These are phyloP conservation scores for Hoplodrina ambigua DNA, from an alignment of 2,888 invertebrate species.

Conservation along the genomic window DNA sequence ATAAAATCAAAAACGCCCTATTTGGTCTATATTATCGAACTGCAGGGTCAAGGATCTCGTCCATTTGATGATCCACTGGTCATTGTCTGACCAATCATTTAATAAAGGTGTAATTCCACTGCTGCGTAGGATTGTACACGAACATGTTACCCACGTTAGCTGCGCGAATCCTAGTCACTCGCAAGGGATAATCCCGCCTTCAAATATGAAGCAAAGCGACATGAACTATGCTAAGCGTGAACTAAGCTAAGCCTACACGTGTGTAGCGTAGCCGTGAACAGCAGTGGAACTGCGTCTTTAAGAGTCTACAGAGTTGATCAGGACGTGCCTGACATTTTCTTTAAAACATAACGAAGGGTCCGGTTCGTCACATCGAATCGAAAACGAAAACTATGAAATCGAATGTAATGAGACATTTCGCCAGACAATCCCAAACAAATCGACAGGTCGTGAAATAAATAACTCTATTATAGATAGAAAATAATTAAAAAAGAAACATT, in stretches of 20 bases:
- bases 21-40: not conserved
- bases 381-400: too few species aligned
- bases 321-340: too few species aligned
- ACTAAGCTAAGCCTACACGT: not conserved
- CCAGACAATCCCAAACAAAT: too few species aligned
- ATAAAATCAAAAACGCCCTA: too few species aligned
- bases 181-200: not conserved
- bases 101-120: not conserved
- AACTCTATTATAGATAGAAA: too few species aligned
- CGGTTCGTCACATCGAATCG: too few species aligned
- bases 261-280: not conserved
- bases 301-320: too few species aligned
- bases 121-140: not conserved
- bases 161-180: not conserved
- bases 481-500: too few species aligned
- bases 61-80: not conserved
- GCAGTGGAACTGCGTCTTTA: not conserved
- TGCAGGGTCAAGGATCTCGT: not conserved
- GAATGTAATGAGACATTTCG: too few species aligned
- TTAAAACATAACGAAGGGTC: too few species aligned
- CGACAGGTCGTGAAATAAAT: too few species aligned
- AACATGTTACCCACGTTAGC: not conserved
- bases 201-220: not conserved
- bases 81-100: not conserved
- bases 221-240: not conserved